Conservation (phyloP, 2,113 vertebrate genomes). For the Corythornis vintsioides region DNA sequence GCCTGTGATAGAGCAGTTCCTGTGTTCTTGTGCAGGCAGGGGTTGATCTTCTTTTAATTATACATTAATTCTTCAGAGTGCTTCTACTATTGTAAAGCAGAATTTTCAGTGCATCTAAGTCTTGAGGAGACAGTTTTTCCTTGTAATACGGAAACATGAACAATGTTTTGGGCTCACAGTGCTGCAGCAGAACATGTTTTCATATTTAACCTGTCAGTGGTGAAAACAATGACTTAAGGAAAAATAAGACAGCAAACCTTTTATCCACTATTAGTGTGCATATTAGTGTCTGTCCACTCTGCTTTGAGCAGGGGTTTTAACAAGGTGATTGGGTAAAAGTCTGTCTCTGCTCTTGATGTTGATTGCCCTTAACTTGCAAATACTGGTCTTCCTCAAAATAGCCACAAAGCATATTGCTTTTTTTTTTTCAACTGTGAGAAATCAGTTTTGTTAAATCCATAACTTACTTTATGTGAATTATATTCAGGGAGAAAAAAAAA, state of each 20-base stretch:
- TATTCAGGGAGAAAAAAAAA: background rate
- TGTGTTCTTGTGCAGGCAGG: background rate
- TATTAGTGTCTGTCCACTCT: rapidly evolving
- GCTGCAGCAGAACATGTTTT: background rate
- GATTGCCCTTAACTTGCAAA: background rate
- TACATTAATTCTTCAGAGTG: background rate
- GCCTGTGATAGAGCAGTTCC: background rate
- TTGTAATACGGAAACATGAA: background rate
- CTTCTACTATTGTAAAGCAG: background rate
- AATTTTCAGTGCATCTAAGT: background rate
- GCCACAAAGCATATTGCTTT: background rate
- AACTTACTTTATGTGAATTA: conserved; percentile 11
- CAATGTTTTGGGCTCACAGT: background rate
- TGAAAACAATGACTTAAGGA: background rate
- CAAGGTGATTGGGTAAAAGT: background rate
- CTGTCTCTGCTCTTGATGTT: background rate
- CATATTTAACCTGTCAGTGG: background rate
- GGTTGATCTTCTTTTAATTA: background rate
- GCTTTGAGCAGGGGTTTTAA: background rate
- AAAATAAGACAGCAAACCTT: background rate
- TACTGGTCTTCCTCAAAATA: background rate
- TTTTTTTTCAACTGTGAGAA: background rate
- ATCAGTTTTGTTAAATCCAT: background rate
- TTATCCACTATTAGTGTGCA: background rate
- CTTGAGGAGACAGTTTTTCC: background rate